phyloP scores from a whole-genome alignment of 92 coral and sea anemone species.

The Parazoanthus darwini region DNA sequence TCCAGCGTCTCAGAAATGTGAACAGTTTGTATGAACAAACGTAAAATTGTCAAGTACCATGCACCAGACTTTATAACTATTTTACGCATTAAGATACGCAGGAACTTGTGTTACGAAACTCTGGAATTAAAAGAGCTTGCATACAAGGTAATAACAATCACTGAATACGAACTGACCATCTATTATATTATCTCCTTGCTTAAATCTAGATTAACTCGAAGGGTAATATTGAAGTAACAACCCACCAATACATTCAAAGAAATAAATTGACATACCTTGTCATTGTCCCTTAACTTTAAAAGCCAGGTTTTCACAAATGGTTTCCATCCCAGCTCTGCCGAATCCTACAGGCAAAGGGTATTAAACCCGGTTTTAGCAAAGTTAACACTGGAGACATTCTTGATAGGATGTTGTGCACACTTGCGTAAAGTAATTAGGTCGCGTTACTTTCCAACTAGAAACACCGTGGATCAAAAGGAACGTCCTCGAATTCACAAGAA shows the following conservation, averaged over 20 bases:
- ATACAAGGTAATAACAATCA: not conserved
- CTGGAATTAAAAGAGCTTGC: not conserved
- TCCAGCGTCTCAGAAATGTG: too few species aligned
- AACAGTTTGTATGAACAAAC: too few species aligned
- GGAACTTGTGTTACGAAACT: not conserved
- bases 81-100: not conserved
- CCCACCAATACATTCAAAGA: conserved; percentile 51
- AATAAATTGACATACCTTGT: conserved; percentile 59
- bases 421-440: not conserved
- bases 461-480: not conserved
- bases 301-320: conserved; percentile 94
- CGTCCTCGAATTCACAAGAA: not conserved
- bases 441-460: not conserved
- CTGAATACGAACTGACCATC: not conserved
- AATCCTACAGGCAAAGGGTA: conserved; percentile 59
- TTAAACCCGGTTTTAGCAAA: not conserved
- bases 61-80: not conserved
- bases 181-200: not conserved
- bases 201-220: not conserved
- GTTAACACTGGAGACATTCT: not conserved
- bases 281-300: conserved; percentile 59
- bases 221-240: not conserved
- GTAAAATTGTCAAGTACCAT: too few species aligned
- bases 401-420: not conserved
- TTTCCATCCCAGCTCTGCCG: conserved; percentile 92